Base-by-base conservation (phyloP, 2,113 vertebrate genomes). In the Gymnocephalus cernua region DNA sequence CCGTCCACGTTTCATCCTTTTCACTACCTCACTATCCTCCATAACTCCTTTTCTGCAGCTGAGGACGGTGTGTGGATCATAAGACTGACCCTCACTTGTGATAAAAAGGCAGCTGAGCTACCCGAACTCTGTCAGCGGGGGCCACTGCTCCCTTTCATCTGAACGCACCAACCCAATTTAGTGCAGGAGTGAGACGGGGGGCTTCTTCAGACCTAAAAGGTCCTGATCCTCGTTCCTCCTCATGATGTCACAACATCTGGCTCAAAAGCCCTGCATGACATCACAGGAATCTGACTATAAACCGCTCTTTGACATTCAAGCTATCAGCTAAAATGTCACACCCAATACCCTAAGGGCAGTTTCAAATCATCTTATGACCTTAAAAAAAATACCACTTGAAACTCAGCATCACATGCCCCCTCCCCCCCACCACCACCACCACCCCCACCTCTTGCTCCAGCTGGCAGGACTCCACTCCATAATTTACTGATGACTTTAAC, bases 381-480 rank as follows among this genome's bases (percentile, higher is more conserved):
- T n/a, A n/a, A n/a, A 15, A 71, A 2, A 15, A 15, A 3, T 4
- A 3, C 10, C 25, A 10, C 10, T 57, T 10, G n/a, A 0, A 8
- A 44, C 23, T 6, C 38, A 32, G 35, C 45, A 12, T 48, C 35
- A 32, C 50, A 29, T n/a, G 15, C 89, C 90, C 86, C 74, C 57
- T 80, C 82, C 16, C 23, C 38, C 48, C 57, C 27, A 0, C 29
- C 29, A 3, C 1, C 32, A 1, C 82, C 78, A 10, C 38, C 38
- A n/a, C n/a, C 38, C 9, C 9, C 38, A 41, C 38, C 87, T 78
- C 64, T 89, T 76, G 74, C 44, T 92, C 92, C 92, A 79, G 65
- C 61, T 88, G 84, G 82, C 53, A 53, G 65, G 84, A 94, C 69
- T 95, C 95, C 95, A 94, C 66, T 95, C 95, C 95, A 89, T 90